Evolutionary conservation across 2,113 vertebrate species (phyloP).

Genomic region (Plestiodon gilberti): DNA sequence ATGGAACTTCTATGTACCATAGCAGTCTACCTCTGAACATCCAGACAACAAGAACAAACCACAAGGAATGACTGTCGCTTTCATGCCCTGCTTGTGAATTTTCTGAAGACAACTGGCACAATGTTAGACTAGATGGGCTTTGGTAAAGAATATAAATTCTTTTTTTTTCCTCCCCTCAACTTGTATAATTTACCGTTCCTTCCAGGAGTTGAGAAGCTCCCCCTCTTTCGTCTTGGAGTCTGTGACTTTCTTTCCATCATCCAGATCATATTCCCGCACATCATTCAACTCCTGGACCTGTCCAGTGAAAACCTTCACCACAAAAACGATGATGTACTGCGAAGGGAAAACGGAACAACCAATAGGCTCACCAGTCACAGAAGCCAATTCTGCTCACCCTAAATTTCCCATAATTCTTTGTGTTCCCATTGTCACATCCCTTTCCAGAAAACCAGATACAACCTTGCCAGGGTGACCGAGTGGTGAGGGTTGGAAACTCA

Average conservation of each 20-base stretch:
- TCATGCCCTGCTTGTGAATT: not conserved
- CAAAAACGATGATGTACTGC: conserved; percentile 92
- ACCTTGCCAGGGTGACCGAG: too few species aligned
- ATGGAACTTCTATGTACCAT: not conserved
- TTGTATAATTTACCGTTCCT: conserved; percentile 70
- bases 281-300: conserved; percentile 91
- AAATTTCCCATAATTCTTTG: not conserved
- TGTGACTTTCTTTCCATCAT: conserved; percentile 51
- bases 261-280: conserved; percentile 88
- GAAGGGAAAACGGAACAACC: not conserved
- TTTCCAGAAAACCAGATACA: too few species aligned
- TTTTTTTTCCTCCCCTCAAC: too few species aligned
- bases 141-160: not conserved
- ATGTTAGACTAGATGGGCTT: not conserved
- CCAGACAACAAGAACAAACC: not conserved
- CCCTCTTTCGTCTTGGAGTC: not conserved
- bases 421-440: too few species aligned
- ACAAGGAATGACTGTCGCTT: not conserved
- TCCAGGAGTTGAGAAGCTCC: conserved; percentile 43
- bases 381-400: not conserved
- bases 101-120: too few species aligned
- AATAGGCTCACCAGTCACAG: not conserved
- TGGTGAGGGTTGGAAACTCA: too few species aligned
- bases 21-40: not conserved
- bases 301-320: conserved; percentile 88